Percentiles rank a stretch among this genome's conserved stretches.
These are phyloP conservation scores for Toxostoma redivivum DNA, from an alignment of 2,113 vertebrate genomes.

Conservation along the genomic window DNA sequence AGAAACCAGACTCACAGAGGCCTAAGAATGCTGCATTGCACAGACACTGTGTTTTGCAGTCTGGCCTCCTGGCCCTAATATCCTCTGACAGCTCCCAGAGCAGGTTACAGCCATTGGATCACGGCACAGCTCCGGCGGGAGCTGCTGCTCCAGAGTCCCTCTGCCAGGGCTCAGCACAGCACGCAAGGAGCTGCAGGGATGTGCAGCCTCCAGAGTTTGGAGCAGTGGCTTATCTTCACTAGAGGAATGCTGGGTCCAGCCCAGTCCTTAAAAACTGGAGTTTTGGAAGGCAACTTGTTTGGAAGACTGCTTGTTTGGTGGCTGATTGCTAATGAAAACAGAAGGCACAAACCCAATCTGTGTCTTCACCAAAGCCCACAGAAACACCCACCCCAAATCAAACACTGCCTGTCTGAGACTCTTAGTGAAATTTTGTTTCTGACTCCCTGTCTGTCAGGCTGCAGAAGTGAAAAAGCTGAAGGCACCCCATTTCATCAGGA, in stretches of 20 bases:
- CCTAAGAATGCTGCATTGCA: not conserved
- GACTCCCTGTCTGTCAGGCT: not conserved
- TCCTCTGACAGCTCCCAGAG: conserved; percentile 30
- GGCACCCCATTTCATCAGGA: not conserved
- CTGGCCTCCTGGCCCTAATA: not conserved
- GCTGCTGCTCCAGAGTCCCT: not conserved
- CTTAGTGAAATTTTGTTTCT: not conserved
- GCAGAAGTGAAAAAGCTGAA: not conserved
- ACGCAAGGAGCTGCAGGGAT: not conserved
- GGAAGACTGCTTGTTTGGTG: not conserved
- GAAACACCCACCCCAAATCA: not conserved
- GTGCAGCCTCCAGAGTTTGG: not conserved
- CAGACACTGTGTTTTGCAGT: not conserved
- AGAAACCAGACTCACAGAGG: not conserved
- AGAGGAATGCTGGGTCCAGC: not conserved
- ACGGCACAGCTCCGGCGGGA: not conserved
- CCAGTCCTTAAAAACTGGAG: not conserved
- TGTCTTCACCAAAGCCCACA: not conserved
- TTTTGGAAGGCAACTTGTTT: not conserved
- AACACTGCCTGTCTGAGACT: not conserved
- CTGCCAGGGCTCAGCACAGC: not conserved
- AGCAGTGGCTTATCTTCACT: not conserved
- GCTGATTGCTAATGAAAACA: not conserved
- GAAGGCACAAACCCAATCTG: not conserved
- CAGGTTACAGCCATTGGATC: not conserved